These are phyloP conservation scores for Calycopis cecrops DNA, from an alignment of 1,140 invertebrate genomes.

Conservation along the genomic window DNA sequence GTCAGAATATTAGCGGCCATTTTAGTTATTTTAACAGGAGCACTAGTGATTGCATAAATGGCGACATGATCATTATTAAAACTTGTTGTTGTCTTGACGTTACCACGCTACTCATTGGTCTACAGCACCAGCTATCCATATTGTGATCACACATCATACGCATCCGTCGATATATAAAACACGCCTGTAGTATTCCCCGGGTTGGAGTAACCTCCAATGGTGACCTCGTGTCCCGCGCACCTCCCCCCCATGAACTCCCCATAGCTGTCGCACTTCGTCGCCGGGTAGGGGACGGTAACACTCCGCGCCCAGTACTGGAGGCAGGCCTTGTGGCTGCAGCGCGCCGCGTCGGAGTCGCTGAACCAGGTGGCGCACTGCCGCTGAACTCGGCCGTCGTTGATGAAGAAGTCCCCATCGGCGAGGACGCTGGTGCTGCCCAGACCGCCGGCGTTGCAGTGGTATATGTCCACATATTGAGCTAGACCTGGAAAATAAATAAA, in stretches of 20 bases:
- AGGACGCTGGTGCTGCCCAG: conserved; percentile 74
- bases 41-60: too few species aligned
- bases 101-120: too few species aligned
- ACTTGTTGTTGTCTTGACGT: too few species aligned
- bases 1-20: too few species aligned
- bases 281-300: conserved; percentile 45
- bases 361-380: conserved; percentile 70
- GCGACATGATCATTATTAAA: too few species aligned
- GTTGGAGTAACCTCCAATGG: conserved; percentile 57
- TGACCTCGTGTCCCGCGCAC: conserved; percentile 50
- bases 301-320: conserved; percentile 49
- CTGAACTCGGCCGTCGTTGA: conserved; percentile 76
- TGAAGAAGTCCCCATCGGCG: conserved; percentile 78
- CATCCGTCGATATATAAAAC: conserved; percentile 56
- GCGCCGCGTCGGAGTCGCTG: conserved; percentile 50
- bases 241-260: conserved; percentile 42
- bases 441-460: conserved; percentile 75
- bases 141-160: conserved; percentile 34
- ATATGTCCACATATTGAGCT: conserved; percentile 76
- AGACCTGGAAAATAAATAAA: conserved; percentile 54
- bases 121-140: too few species aligned
- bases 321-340: conserved; percentile 62
- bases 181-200: conserved; percentile 62
- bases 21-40: too few species aligned
- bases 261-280: conserved; percentile 53